These are phyloP conservation scores for Casuarius casuarius DNA, from an alignment of 2,113 vertebrate genomes.

Conservation along the genomic window DNA sequence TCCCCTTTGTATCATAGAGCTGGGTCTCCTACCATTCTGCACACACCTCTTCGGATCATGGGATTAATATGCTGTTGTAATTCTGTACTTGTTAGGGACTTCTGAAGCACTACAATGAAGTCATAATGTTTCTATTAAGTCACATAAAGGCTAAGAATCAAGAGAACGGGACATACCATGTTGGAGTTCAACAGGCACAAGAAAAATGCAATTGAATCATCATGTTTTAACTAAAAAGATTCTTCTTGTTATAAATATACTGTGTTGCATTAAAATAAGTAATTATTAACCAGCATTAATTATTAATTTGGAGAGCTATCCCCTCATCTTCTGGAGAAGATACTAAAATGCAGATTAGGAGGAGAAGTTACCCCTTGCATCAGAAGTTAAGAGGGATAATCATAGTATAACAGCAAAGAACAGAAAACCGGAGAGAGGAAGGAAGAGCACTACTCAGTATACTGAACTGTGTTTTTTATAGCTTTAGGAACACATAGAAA, in stretches of 20 bases:
- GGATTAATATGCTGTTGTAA: accelerated
- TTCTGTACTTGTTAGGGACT: not conserved
- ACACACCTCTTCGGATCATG: accelerated
- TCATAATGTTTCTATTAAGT: not conserved
- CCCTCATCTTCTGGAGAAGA: not conserved
- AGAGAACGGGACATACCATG: not conserved
- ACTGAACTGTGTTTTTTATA: not conserved
- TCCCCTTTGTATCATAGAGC: not conserved
- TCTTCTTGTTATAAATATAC: too few relatives aligned
- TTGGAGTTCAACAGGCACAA: not conserved
- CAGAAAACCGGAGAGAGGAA: not conserved
- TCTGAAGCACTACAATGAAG: not conserved
- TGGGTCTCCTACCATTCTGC: not conserved
- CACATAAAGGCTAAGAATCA: not conserved
- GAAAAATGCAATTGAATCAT: not conserved
- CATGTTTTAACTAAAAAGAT: not conserved
- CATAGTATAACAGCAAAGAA: not conserved
- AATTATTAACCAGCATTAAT: not conserved
- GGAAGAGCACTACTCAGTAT: not conserved
- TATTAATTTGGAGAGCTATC: not conserved
- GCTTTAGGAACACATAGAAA: not conserved
- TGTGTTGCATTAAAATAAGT: not conserved
- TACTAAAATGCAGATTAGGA: not conserved
- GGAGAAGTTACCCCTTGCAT: not conserved
- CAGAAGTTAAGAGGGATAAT: not conserved